Conservation (phyloP, 2,113 vertebrate genomes). For the Psophia crepitans region DNA sequence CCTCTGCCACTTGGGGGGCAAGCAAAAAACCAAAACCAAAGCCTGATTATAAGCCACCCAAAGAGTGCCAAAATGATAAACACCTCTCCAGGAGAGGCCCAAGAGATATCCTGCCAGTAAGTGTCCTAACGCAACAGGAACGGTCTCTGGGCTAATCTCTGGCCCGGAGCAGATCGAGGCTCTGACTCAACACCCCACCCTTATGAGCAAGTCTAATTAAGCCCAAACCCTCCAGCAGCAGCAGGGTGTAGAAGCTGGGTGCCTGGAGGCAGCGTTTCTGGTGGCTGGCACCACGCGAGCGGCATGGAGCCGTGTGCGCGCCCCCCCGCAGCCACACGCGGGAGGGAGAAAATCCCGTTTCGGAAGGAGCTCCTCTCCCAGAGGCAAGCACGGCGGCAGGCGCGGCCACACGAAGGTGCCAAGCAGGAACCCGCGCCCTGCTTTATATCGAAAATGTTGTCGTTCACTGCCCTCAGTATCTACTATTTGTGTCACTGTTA, state of each 20-base stretch:
- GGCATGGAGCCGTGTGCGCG: rapidly evolving
- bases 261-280: not conserved
- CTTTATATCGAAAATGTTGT: not conserved
- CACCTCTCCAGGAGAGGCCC: not conserved
- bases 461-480: not conserved
- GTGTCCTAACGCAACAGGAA: not conserved
- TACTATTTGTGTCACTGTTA: not conserved
- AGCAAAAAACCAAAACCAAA: not conserved
- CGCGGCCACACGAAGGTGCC: not conserved
- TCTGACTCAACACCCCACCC: constrained; percentile 19
- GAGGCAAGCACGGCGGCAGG: not conserved
- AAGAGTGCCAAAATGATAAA: not conserved
- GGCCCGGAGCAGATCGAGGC: not conserved
- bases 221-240: not conserved
- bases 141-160: not conserved
- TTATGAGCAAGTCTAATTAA: not conserved
- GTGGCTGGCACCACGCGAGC: not conserved
- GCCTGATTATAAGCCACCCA: not conserved
- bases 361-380: not conserved
- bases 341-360: not conserved
- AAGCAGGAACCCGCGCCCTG: not conserved
- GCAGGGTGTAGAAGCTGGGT: not conserved
- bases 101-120: not conserved
- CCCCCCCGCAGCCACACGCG: not conserved
- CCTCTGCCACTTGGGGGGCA: not conserved